phyloP scores from a whole-genome alignment of 2,888 invertebrate genomes.

The Iphiclides podalirius region DNA sequence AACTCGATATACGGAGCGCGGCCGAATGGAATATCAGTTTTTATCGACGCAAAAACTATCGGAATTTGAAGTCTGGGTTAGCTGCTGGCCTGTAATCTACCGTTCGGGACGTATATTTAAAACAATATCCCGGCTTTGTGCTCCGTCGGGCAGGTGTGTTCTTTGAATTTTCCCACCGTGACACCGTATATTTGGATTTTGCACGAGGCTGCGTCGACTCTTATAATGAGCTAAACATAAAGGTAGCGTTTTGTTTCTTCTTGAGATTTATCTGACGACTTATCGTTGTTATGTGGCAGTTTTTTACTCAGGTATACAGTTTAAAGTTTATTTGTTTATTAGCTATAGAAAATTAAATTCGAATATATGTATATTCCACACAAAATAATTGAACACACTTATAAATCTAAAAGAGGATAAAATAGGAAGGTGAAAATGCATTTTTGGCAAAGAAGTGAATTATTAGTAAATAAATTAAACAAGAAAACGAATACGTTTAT shows the following conservation, averaged over 20 bases:
- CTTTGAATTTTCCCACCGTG: conserved; percentile 50
- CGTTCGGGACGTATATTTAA: conserved; percentile 68
- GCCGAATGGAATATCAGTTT: conserved; percentile 75
- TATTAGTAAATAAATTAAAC: no score
- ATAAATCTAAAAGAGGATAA: no score
- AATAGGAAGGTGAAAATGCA: no score
- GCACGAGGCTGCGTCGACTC: not conserved
- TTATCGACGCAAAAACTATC: conserved; percentile 77
- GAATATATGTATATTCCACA: no score
- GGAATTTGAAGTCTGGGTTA: conserved; percentile 72
- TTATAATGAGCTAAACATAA: no score
- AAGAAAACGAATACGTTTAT: no score
- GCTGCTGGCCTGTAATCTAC: conserved; percentile 66
- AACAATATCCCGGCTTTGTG: conserved; percentile 71
- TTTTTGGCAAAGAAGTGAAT: no score
- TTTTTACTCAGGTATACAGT: no score
- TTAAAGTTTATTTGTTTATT: no score
- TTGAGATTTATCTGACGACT: not conserved
- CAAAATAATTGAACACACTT: no score
- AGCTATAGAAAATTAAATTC: no score
- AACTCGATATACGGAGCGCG: conserved; percentile 75
- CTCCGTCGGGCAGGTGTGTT: conserved; percentile 73
- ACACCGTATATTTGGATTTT: not conserved
- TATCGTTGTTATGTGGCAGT: not conserved
- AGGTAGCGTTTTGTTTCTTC: no score